Evolutionary conservation across 2,797 vertebrate species (phyloP).

Genomic region (Sarcophilus harrisii): DNA sequence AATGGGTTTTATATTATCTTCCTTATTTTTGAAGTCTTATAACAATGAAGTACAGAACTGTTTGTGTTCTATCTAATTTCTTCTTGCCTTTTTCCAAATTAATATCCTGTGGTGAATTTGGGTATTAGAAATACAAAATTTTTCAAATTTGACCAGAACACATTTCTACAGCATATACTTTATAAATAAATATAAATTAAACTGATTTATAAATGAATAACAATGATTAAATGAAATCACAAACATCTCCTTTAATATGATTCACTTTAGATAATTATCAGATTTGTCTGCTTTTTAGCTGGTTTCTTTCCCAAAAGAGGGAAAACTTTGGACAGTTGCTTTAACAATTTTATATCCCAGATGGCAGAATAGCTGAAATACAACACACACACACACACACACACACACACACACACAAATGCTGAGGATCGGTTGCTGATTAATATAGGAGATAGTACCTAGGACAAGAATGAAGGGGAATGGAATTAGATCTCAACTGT

Average conservation of each 20-base stretch:
- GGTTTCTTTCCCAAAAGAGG: slow-evolving; percentile 14
- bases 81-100: slow-evolving; percentile 73
- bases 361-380: slow-evolving; percentile 60
- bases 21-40: slow-evolving; percentile 28
- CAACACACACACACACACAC: background rate
- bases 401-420: slow-evolving; percentile 51
- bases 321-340: slow-evolving; percentile 60
- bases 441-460: slow-evolving; percentile 57
- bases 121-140: slow-evolving; percentile 76
- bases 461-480: slow-evolving; percentile 29
- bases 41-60: background rate
- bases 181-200: slow-evolving; percentile 78
- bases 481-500: background rate
- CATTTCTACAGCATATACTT: slow-evolving; percentile 56
- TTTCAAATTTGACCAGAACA: slow-evolving; percentile 72
- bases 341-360: slow-evolving; percentile 62
- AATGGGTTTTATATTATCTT: background rate
- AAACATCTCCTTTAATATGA: slow-evolving; percentile 53
- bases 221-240: slow-evolving; percentile 56
- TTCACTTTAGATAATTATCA: slow-evolving; percentile 67
- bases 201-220: slow-evolving; percentile 50
- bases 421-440: slow-evolving; percentile 53
- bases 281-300: slow-evolving; percentile 58
- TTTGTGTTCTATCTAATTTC: slow-evolving; percentile 62
- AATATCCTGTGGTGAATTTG: slow-evolving; percentile 76